A percentile compares a stretch with the other conserved stretches of the same genome.
These are phyloP conservation scores for Typhlichthys subterraneus DNA, from an alignment of 2,797 vertebrate species.

Conservation along the genomic window DNA sequence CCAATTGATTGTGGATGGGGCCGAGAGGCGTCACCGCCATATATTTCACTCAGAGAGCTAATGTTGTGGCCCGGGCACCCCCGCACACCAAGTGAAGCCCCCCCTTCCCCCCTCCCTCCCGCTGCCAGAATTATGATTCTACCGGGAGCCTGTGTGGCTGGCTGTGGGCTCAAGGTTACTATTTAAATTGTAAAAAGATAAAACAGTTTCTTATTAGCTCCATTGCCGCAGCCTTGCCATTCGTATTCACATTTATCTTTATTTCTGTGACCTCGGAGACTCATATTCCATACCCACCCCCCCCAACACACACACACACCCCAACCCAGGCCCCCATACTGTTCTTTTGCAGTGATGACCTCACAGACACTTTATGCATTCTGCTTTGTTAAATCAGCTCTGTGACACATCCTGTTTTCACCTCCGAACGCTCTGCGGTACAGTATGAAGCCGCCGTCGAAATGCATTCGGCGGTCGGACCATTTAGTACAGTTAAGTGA, in stretches of 20 bases:
- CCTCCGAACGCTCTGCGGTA: constrained; percentile 27
- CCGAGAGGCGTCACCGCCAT: constrained; percentile 88
- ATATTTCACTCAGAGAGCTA: constrained; percentile 95
- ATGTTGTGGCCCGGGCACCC: constrained; percentile 81
- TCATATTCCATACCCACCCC: constrained; percentile 39
- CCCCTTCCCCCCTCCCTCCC: constrained; percentile 24
- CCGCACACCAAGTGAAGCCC: constrained; percentile 62
- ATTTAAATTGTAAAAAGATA: constrained; percentile 88
- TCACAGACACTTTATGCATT: constrained; percentile 74
- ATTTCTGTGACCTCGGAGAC: constrained; percentile 83
- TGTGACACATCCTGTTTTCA: constrained; percentile 79
- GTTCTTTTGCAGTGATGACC: constrained; percentile 79
- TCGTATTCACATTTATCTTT: constrained; percentile 86
- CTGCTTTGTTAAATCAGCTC: constrained; percentile 80
- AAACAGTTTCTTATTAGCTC: constrained; percentile 92
- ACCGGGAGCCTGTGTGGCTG: constrained; percentile 80
- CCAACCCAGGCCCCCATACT: constrained; percentile 51
- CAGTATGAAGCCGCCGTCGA: constrained; percentile 62
- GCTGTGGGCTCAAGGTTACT: constrained; percentile 89
- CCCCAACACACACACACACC: constrained; percentile 25
- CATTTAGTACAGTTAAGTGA: constrained; percentile 74
- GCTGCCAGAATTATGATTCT: constrained; percentile 86
- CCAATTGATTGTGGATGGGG: constrained; percentile 99
- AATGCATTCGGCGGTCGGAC: constrained; percentile 59
- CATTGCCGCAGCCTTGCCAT: constrained; percentile 82